Conservation (phyloP, 2,113 vertebrate species). For the Tychaedon coryphoeus region DNA sequence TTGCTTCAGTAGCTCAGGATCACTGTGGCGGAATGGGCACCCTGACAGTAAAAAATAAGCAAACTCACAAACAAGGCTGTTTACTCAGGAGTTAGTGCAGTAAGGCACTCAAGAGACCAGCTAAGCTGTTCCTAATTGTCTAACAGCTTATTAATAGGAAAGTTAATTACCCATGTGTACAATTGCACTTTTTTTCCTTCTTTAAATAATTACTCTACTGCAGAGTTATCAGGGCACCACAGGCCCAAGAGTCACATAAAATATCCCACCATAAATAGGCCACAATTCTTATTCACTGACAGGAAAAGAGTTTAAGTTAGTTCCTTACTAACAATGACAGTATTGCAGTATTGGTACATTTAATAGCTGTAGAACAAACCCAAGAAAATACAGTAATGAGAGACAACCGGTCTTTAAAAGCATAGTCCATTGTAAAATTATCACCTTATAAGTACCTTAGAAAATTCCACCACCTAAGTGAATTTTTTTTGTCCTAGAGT, state of each 20-base stretch:
- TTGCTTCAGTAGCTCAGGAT: conserved; percentile 92
- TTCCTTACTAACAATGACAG: background rate
- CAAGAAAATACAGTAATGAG: background rate
- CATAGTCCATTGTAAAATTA: background rate
- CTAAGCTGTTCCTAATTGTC: conserved; percentile 59
- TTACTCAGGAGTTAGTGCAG: conserved; percentile 33
- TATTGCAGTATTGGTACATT: background rate
- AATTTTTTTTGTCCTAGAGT: background rate
- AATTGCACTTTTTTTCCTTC: conserved; percentile 19
- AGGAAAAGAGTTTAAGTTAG: conserved; percentile 16
- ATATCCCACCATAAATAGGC: background rate
- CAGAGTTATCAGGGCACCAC: conserved; percentile 35
- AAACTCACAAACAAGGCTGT: conserved; percentile 46
- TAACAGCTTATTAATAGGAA: conserved; percentile 72
- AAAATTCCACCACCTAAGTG: background rate
- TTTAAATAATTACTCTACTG: conserved; percentile 35
- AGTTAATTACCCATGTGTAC: conserved; percentile 61
- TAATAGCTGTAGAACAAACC: background rate
- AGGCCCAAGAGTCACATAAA: conserved; percentile 57
- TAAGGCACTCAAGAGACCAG: conserved; percentile 33
- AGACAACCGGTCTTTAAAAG: background rate
- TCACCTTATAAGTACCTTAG: background rate
- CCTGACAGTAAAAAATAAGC: conserved; percentile 73
- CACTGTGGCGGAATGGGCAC: conserved; percentile 95
- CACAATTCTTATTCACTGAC: background rate